Evolutionary conservation across 2,113 vertebrate species (phyloP).

Genomic region (Murina feae): DNA sequence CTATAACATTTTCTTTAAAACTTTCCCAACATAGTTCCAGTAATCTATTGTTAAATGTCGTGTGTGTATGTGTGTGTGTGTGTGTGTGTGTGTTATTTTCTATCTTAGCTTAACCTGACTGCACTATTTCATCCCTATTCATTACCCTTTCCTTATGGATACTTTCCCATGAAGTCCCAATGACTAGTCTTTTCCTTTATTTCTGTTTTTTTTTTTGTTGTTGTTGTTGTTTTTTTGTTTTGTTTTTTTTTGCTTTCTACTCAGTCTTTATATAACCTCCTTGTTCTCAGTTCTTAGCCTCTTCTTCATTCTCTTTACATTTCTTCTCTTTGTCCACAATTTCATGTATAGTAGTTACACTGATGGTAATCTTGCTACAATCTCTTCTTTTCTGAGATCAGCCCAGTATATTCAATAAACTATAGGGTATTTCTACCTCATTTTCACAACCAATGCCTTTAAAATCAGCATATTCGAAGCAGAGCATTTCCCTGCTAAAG

Average conservation of each 20-base stretch:
- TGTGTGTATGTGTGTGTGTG: background rate
- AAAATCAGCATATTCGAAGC: background rate
- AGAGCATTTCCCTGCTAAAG: background rate
- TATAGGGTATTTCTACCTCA: background rate
- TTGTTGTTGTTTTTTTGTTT: too few relatives aligned
- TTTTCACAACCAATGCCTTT: background rate
- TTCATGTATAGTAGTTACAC: background rate
- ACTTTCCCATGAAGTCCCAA: background rate
- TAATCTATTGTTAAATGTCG: background rate
- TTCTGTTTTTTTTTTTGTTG: too few relatives aligned
- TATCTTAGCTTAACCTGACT: background rate
- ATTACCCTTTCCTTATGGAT: background rate
- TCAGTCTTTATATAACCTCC: background rate
- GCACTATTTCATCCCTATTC: background rate
- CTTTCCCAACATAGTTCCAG: background rate
- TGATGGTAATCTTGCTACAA: background rate
- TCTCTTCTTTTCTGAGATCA: background rate
- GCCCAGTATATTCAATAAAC: background rate
- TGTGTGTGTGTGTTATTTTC: background rate
- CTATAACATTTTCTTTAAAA: background rate
- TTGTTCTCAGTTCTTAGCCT: background rate
- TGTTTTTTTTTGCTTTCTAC: background rate
- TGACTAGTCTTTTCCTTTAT: background rate
- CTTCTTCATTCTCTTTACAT: background rate
- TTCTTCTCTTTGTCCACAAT: background rate